phyloP scores from a whole-genome alignment of 2,888 invertebrate genomes.

The Tetanocera ferruginea region DNA sequence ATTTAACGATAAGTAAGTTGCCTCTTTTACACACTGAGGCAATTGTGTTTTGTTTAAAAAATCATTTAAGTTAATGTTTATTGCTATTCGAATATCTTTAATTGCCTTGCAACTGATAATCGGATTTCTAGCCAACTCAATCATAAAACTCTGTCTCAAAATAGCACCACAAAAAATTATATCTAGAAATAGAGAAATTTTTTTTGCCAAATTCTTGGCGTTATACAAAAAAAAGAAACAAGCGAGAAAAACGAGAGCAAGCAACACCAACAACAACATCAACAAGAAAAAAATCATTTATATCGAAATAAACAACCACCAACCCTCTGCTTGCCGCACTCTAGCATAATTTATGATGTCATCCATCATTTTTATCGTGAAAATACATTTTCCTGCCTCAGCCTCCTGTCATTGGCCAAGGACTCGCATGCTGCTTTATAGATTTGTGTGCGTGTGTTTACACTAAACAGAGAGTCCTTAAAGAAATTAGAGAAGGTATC shows the following conservation, averaged over 20 bases:
- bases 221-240: too few species aligned
- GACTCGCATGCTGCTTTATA: constrained; percentile 53
- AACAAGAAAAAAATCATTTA: constrained; percentile 61
- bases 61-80: too few species aligned
- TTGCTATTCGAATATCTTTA: too few species aligned
- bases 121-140: too few species aligned
- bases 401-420: constrained; percentile 67
- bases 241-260: background rate
- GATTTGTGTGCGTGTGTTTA: constrained; percentile 19
- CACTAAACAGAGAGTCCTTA: constrained; percentile 51
- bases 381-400: constrained; percentile 69
- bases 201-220: background rate
- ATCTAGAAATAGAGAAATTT: background rate
- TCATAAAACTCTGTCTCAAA: background rate
- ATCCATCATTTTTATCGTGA: constrained; percentile 71
- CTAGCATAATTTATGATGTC: constrained; percentile 70
- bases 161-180: background rate
- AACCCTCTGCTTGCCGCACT: constrained; percentile 69
- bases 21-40: too few species aligned
- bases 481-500: constrained; percentile 59
- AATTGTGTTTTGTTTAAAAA: too few species aligned
- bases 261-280: background rate
- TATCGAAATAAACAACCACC: constrained; percentile 70
- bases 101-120: too few species aligned
- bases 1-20: too few species aligned